phyloP scores from a whole-genome alignment of 2,888 invertebrate species.

The Caenorhabditis sp. region DNA sequence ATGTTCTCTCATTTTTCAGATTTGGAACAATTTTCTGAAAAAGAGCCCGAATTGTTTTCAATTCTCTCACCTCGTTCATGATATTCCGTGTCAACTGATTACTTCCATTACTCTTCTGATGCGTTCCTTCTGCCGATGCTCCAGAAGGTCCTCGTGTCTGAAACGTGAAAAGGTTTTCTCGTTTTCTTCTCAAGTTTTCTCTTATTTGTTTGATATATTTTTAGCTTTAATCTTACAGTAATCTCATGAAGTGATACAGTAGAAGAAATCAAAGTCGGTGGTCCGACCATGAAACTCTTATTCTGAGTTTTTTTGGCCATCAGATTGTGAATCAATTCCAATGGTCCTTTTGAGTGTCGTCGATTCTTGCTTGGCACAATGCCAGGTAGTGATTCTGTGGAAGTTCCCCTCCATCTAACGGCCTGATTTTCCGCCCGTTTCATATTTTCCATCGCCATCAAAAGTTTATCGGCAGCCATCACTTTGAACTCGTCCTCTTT shows the following conservation, averaged over 20 bases:
- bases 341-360: slow-evolving; percentile 39
- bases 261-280: slow-evolving; percentile 66
- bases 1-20: too few relatives aligned
- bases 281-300: slow-evolving; percentile 49
- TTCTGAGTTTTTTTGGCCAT: slow-evolving; percentile 20
- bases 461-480: slow-evolving; percentile 65
- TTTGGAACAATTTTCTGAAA: too few relatives aligned
- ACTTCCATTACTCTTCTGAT: slow-evolving; percentile 26
- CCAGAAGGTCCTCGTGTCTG: slow-evolving; percentile 32
- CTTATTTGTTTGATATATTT: slow-evolving; percentile 1
- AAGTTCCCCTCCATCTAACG: slow-evolving; percentile 39
- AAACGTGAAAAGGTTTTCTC: slow-evolving; percentile 1
- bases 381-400: slow-evolving; percentile 57
- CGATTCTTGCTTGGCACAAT: slow-evolving; percentile 21
- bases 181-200: neutral
- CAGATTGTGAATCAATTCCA: slow-evolving; percentile 43
- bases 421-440: slow-evolving; percentile 55
- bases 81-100: slow-evolving; percentile 62
- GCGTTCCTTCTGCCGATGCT: slow-evolving; percentile 27
- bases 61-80: slow-evolving; percentile 68
- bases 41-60: too few relatives aligned
- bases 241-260: slow-evolving; percentile 58
- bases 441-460: slow-evolving; percentile 68
- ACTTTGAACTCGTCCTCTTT: slow-evolving; percentile 69
- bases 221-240: slow-evolving; percentile 33